These are phyloP conservation scores for Agrypnia vestita DNA, from an alignment of 1,140 invertebrate species.

Conservation along the genomic window DNA sequence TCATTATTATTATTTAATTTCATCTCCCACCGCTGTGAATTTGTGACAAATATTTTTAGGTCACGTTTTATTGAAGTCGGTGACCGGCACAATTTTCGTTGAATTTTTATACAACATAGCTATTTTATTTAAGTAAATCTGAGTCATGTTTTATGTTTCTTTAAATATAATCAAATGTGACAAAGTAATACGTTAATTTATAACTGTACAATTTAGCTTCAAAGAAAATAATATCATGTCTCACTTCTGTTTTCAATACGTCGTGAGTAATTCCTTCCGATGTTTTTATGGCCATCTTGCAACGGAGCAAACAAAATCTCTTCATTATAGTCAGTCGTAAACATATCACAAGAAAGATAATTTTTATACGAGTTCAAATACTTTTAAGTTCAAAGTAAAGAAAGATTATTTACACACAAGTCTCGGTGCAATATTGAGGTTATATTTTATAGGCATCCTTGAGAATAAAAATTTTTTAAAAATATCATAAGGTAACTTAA, in stretches of 20 bases:
- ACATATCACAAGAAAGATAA: conserved; percentile 41
- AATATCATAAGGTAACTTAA: too few species aligned
- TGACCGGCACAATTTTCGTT: too few species aligned
- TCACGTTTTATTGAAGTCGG: too few species aligned
- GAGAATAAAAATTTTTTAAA: neutral
- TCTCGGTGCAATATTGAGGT: conserved; percentile 1
- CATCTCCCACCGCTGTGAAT: too few species aligned
- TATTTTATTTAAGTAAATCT: too few species aligned
- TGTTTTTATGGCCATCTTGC: conserved; percentile 40
- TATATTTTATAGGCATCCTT: conserved; percentile 35
- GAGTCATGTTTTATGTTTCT: too few species aligned
- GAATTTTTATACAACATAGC: too few species aligned
- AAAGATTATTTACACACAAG: conserved; percentile 21
- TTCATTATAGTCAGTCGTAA: conserved; percentile 29
- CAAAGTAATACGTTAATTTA: too few species aligned
- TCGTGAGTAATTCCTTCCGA: conserved; percentile 27
- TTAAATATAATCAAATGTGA: too few species aligned
- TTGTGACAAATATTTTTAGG: too few species aligned
- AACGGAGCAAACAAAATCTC: conserved; percentile 16
- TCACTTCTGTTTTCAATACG: conserved; percentile 19
- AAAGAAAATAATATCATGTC: conserved; percentile 8
- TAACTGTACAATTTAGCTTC: neutral
- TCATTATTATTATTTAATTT: too few species aligned
- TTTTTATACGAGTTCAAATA: conserved; percentile 41
- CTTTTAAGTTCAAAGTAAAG: conserved; percentile 44